Base-by-base conservation (phyloP, 2,888 invertebrate genomes). In the Parapristionchus giblindavisi region DNA sequence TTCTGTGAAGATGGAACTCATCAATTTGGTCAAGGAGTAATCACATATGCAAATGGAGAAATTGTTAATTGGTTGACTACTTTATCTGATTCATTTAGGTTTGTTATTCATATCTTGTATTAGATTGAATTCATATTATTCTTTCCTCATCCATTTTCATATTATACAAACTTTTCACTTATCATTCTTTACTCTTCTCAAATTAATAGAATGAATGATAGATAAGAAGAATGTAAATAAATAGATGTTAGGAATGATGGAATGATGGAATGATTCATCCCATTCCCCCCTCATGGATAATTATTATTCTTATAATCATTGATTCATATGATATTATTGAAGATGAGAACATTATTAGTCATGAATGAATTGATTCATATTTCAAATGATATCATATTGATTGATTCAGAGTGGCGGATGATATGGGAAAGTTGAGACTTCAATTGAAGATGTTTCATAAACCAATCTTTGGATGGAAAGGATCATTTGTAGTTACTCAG, bases 391-490 rank as follows among this genome's bases (percentile, higher is more conserved):
- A 17, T 27, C 14, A 27, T 8, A 43, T 21, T 27, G 40, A 43
- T 14, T 54, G 24, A n/a, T 96, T 94, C 89, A 92, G 97, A 80
- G 96, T 97, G 1, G 94, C 96, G 34, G 96, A 97, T 90, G 97
- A 97, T 87, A 95, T 97, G 96, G 97, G 97, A 76, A 97, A 97
- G 89, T 90, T 97, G 75, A 91, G 95, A 85, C 91, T 95, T 80
- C 96, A 96, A 89, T 95, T 97, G 88, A 93, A 93, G 85, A 91
- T 94, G 89, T 96, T 97, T 89, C 95, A 96, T 89, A 94, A 94
- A 88, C 96, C 97, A 27, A 90, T 96, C 75, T 96, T 97, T 89
- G 95, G 96, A 89, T 96, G 96, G 96, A 97, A 97, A 90, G 97
- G 97, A 78, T 96, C 96, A 58, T 97, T 94, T 90, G 96, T 97